Evolutionary conservation across 2,888 invertebrate genomes (phyloP).

Genomic region (Automeris io): DNA sequence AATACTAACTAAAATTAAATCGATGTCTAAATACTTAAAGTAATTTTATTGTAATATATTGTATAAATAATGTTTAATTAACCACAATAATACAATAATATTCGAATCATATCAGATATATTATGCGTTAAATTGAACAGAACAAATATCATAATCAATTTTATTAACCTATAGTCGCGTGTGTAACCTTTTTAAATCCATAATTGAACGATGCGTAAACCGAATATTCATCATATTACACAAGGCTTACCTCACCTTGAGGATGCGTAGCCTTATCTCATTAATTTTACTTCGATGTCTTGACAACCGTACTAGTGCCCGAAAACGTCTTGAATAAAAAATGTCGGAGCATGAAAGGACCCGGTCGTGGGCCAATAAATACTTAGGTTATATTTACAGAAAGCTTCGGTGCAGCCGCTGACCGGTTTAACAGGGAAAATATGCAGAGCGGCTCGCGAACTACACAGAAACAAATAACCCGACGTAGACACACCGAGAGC

Average conservation of each 20-base stretch:
- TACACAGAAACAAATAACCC: slow-evolving; percentile 11
- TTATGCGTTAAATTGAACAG: background rate
- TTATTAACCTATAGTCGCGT: background rate
- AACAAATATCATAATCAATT: background rate
- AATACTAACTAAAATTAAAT: too few relatives aligned
- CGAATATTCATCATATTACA: slow-evolving; percentile 17
- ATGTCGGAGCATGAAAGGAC: slow-evolving; percentile 23
- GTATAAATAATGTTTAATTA: too few relatives aligned
- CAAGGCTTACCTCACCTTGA: slow-evolving; percentile 17
- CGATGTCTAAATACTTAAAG: too few relatives aligned
- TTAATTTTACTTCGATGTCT: slow-evolving; percentile 14
- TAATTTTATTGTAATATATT: too few relatives aligned
- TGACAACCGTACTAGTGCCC: slow-evolving; percentile 16
- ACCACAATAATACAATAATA: too few relatives aligned
- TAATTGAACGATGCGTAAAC: slow-evolving; percentile 12
- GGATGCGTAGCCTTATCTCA: slow-evolving; percentile 11
- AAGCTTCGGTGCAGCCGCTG: slow-evolving; percentile 26
- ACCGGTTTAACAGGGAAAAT: slow-evolving; percentile 30
- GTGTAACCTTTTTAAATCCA: background rate
- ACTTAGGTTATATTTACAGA: slow-evolving; percentile 46
- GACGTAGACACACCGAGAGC: slow-evolving; percentile 16
- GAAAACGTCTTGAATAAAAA: slow-evolving; percentile 23
- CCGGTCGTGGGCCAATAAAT: slow-evolving; percentile 32
- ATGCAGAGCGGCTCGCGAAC: slow-evolving; percentile 22
- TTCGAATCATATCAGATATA: too few relatives aligned